Base-by-base conservation (phyloP, 2,888 invertebrate species). In the Melieria picta region DNA sequence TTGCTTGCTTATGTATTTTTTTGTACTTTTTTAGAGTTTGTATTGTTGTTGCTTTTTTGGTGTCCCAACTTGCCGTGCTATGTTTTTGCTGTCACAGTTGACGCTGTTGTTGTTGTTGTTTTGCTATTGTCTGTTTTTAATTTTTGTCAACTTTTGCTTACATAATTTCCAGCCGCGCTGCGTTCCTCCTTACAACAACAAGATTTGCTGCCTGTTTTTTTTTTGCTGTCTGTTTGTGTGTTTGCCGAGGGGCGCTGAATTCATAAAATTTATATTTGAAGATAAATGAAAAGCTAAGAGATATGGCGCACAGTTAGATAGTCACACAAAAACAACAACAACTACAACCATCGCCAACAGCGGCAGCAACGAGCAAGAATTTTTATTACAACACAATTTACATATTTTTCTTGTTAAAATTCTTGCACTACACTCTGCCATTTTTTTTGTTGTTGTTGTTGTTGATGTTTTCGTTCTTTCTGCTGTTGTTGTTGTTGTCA, bases 381-480 rank as follows among this genome's bases (percentile, higher is more conserved):
- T 82, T 81, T 83, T 82, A 83, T 82, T 83, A 83, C 82, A 80
- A 82, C 77, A 81, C 78, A 82, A 84, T 84, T 85, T 82, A 80
- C 84, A 85, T 84, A 83, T 85, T 83, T 83, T 79, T 73, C 84
- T 79, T 77, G 78, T 79, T 79, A 78, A 77, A 76, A 77, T 76
- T 77, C 77, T 76, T 81, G 72, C 72, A 48, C 61, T 47, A 56
- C 55, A 50, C 65, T 73, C 60, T 63, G 58, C 62, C 30, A 30
- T 30, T 30, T 30, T 30, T 30, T 30, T n/a, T n/a, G n/a, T n/a
- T 30, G 3, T 30, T 30, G 2, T 30, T 30, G 30, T 30, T 30
- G 30, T 30, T 30, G 16, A 16, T 16, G 16, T 16, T 16, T 16
- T 16, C 16, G 16, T 16, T 16, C 1, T 16, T 16, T 16, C 16